A percentile compares a stretch with the other conserved stretches of the same genome.
Conservation (phyloP, 2,113 vertebrate genomes). For the Eulemur rufifrons region DNA sequence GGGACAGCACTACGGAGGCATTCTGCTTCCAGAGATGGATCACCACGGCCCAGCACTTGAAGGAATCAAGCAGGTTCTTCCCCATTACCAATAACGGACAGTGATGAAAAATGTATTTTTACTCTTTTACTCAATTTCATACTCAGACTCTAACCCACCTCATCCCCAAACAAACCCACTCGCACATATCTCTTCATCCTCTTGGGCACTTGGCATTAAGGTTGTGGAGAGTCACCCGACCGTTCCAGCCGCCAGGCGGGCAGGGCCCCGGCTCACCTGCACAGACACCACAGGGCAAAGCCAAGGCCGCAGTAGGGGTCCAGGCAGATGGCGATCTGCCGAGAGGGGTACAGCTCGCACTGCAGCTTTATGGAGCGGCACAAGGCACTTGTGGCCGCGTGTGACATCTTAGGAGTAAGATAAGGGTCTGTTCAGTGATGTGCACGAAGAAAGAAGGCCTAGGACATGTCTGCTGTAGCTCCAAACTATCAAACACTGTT, state of each 20-base stretch:
- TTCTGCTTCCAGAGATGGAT: not conserved
- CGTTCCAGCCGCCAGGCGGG: not conserved
- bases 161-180: not conserved
- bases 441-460: not conserved
- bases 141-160: not conserved
- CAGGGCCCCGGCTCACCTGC: constrained; percentile 87
- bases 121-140: not conserved
- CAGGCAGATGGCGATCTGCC: constrained; percentile 97
- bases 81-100: not conserved
- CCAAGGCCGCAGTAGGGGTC: constrained; percentile 99
- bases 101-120: not conserved
- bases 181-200: not conserved
- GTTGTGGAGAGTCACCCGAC: not conserved
- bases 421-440: not conserved
- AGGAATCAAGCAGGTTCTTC: not conserved
- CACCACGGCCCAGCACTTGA: not conserved
- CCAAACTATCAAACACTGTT: not conserved
- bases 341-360: constrained; percentile 97
- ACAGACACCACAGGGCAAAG: constrained; percentile 97
- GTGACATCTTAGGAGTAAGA: constrained; percentile 91
- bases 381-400: constrained; percentile 96
- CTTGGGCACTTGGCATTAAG: not conserved
- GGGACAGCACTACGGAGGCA: not conserved
- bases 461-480: not conserved
- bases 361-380: constrained; percentile 98